Conservation (phyloP, 1,140 invertebrate species). For the Archivesica marissinica region DNA sequence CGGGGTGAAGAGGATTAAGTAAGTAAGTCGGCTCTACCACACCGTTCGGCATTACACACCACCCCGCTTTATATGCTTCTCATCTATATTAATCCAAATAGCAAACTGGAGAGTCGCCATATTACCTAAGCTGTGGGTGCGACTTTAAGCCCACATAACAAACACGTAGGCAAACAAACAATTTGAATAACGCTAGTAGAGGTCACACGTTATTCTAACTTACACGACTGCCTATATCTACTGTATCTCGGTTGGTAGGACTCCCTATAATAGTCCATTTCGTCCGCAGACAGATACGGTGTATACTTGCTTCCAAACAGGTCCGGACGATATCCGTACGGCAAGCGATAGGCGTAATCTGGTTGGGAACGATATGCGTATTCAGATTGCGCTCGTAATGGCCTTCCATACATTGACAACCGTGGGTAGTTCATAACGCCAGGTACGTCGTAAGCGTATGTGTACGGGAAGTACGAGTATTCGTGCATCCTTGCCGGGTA, state of each 20-base stretch:
- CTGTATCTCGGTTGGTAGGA: background rate
- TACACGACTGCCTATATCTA: background rate
- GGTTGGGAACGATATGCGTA: background rate
- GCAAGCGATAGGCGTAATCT: background rate
- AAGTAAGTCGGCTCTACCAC: no score
- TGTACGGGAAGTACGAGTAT: conserved; percentile 5
- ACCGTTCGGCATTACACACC: no score
- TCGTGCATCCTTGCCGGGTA: background rate
- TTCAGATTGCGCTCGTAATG: background rate
- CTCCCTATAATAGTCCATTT: background rate
- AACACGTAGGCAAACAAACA: no score
- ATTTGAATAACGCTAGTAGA: no score
- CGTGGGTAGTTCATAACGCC: background rate
- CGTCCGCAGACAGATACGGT: background rate
- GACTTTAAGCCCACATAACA: no score
- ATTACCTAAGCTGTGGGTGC: no score
- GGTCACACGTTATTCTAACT: no score
- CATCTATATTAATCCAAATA: no score
- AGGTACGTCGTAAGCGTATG: conserved; percentile 18
- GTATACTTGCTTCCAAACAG: background rate
- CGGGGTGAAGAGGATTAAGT: no score
- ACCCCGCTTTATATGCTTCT: no score
- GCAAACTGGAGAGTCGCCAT: no score
- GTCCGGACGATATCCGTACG: background rate
- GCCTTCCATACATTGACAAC: background rate